Percentiles rank a stretch among this genome's conserved stretches.
Evolutionary conservation across 1,140 invertebrate species (phyloP).

Genomic region (Mactra quadrangularis): DNA sequence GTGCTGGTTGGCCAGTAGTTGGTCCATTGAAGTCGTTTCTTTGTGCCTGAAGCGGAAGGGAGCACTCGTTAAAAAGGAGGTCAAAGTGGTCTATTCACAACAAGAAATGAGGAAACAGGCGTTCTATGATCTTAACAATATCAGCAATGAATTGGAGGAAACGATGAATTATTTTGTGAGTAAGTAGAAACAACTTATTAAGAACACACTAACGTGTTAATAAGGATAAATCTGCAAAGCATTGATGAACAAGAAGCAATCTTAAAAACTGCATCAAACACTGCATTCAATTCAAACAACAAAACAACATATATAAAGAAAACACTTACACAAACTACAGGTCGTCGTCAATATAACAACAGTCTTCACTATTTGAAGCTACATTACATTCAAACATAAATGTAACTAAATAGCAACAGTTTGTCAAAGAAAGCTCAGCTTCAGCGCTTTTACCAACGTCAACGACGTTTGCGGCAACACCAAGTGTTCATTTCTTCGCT

Average conservation of each 20-base stretch:
- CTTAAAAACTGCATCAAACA: conserved; percentile 30
- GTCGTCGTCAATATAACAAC: conserved; percentile 13
- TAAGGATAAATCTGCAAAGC: conserved; percentile 31
- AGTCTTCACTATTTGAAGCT: not conserved
- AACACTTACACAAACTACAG: conserved; percentile 33
- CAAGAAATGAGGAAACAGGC: too few relatives aligned
- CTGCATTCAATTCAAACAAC: conserved; percentile 33
- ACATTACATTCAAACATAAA: too few relatives aligned
- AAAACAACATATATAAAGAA: conserved; percentile 26
- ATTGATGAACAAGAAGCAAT: conserved; percentile 36
- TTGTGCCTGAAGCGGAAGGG: conserved; percentile 84
- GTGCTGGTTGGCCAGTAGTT: conserved; percentile 91
- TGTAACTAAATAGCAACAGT: too few relatives aligned
- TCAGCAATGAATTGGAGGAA: too few relatives aligned
- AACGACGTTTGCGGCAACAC: too few relatives aligned
- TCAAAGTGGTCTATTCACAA: too few relatives aligned
- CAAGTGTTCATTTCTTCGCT: too few relatives aligned
- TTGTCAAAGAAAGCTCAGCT: too few relatives aligned
- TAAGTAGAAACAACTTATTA: not conserved
- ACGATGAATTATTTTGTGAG: too few relatives aligned
- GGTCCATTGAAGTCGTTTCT: conserved; percentile 71
- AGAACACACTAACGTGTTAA: conserved; percentile 25
- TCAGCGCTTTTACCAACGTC: too few relatives aligned
- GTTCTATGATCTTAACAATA: too few relatives aligned
- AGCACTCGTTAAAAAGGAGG: conserved; percentile 9